A percentile compares a stretch with the other conserved stretches of the same genome.
These are phyloP conservation scores for Ceratosolen solmsi DNA, from an alignment of 1,140 invertebrate species.

Conservation along the genomic window DNA sequence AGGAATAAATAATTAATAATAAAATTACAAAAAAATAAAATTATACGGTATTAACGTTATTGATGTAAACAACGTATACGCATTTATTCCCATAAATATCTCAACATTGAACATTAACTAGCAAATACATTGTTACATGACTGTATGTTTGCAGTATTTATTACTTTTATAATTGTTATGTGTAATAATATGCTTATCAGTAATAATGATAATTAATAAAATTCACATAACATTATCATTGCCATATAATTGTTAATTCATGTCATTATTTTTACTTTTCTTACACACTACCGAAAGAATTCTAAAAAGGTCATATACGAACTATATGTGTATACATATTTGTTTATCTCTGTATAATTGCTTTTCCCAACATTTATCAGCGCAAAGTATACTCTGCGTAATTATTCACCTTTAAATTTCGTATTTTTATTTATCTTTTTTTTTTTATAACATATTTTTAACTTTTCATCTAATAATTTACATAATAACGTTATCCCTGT, in stretches of 20 bases:
- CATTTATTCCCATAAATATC: slow-evolving; percentile 68
- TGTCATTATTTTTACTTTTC: slow-evolving; percentile 28
- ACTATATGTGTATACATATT: slow-evolving; percentile 43
- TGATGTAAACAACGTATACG: slow-evolving; percentile 69
- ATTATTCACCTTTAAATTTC: neutral
- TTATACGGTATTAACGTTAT: neutral
- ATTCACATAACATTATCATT: slow-evolving; percentile 36
- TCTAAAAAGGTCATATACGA: slow-evolving; percentile 45
- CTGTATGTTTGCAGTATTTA: slow-evolving; percentile 49
- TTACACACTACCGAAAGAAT: slow-evolving; percentile 42
- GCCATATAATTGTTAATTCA: slow-evolving; percentile 29
- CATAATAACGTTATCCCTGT: slow-evolving; percentile 10
- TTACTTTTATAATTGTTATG: slow-evolving; percentile 45
- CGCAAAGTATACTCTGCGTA: slow-evolving; percentile 14
- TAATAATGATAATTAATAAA: slow-evolving; percentile 27
- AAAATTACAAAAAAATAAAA: neutral
- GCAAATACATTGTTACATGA: slow-evolving; percentile 62
- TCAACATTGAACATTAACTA: slow-evolving; percentile 70
- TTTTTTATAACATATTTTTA: slow-evolving; percentile 2
- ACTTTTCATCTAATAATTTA: slow-evolving; percentile 1
- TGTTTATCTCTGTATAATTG: slow-evolving; percentile 29
- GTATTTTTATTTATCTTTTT: neutral
- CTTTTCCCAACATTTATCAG: slow-evolving; percentile 21
- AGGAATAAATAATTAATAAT: neutral
- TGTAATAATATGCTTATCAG: slow-evolving; percentile 42